phyloP scores from a whole-genome alignment of 1,140 invertebrate genomes.

The Drosophila novamexicana region DNA sequence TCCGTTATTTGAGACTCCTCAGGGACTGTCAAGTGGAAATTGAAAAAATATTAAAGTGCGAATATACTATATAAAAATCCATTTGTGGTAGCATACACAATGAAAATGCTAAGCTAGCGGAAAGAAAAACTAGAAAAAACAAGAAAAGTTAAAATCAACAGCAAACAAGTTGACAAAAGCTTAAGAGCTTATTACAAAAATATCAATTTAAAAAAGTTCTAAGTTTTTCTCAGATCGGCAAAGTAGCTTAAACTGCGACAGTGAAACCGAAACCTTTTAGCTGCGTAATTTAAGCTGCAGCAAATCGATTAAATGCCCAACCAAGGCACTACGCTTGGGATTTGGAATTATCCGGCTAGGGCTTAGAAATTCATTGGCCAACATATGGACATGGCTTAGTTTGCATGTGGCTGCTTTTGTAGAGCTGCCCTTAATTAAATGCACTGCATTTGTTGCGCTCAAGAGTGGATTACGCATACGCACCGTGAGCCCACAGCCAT shows the following conservation, averaged over 20 bases:
- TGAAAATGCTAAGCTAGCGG: neutral
- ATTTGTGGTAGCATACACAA: neutral
- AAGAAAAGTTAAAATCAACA: conserved; percentile 4
- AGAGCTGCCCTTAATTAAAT: conserved; percentile 50
- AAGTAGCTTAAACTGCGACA: conserved; percentile 4
- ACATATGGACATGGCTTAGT: neutral
- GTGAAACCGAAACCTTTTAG: neutral
- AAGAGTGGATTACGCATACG: conserved; percentile 53
- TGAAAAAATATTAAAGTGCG: neutral
- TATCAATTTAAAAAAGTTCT: conserved; percentile 15
- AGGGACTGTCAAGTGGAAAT: conserved; percentile 4
- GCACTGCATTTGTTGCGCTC: conserved; percentile 22
- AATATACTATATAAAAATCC: neutral
- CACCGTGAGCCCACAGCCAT: neutral
- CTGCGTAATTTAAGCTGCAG: conserved; percentile 15
- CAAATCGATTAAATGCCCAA: conserved; percentile 18
- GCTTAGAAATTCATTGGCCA: conserved; percentile 3
- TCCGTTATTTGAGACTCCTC: neutral
- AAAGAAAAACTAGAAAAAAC: neutral
- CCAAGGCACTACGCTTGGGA: conserved; percentile 10
- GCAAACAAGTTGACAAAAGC: conserved; percentile 16
- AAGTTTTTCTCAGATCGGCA: neutral
- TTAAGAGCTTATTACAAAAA: conserved; percentile 16
- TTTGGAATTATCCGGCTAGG: neutral
- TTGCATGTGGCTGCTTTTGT: conserved; percentile 6